phyloP scores from a whole-genome alignment of 2,797 vertebrate genomes.

The Falco berigora region DNA sequence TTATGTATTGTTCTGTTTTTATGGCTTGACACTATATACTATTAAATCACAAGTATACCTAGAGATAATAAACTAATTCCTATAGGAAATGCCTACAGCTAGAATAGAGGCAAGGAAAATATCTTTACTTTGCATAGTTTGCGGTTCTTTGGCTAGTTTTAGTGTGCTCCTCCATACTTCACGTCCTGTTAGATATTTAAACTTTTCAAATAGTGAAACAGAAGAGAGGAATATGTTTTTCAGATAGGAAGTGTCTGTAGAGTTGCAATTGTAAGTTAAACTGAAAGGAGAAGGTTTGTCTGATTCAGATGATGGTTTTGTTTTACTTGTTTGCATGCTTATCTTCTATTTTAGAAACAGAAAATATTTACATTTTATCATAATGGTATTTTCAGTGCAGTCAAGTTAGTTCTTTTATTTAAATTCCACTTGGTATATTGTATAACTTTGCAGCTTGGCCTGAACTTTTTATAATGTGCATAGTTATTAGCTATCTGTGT shows the following conservation, averaged over 20 bases:
- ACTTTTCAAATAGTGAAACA: not conserved
- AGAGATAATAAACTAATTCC: not conserved
- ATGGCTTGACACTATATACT: not conserved
- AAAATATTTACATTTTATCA: not conserved
- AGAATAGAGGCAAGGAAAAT: not conserved
- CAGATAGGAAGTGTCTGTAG: not conserved
- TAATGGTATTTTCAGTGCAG: not conserved
- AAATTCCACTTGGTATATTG: not conserved
- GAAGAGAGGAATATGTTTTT: not conserved
- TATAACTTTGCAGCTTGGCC: not conserved
- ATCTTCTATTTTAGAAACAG: not conserved
- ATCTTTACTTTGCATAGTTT: not conserved
- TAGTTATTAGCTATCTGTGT: not conserved
- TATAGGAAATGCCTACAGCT: not conserved
- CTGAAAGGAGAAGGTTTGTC: not conserved
- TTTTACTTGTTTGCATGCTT: not conserved
- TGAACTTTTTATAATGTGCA: not conserved
- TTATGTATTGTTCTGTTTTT: not conserved
- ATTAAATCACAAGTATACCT: not conserved
- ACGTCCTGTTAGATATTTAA: not conserved
- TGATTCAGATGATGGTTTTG: not conserved
- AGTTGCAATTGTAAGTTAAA: not conserved
- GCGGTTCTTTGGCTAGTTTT: not conserved
- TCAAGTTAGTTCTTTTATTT: not conserved
- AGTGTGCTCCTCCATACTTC: not conserved